Conservation (phyloP, 2,113 vertebrate genomes). For the Manacus vitellinus region DNA sequence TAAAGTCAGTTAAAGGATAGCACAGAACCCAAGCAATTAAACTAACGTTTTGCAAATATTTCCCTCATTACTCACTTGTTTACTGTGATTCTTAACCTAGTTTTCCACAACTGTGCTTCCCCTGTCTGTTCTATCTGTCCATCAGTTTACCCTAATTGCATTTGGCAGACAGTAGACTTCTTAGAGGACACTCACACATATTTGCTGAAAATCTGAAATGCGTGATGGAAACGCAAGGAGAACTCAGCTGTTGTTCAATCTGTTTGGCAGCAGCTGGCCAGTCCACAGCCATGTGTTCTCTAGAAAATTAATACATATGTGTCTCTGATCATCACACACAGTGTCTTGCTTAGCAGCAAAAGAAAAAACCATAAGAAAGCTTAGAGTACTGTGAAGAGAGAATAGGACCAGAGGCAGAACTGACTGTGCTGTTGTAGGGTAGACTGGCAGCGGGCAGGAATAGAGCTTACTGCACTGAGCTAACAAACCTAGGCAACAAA, state of each 20-base stretch:
- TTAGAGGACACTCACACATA: slow-evolving; percentile 23
- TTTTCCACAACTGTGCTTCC: slow-evolving; percentile 28
- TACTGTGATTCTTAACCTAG: slow-evolving; percentile 32
- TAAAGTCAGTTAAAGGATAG: background rate
- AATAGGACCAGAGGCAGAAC: background rate
- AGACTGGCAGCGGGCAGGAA: background rate
- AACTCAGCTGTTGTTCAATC: slow-evolving; percentile 57
- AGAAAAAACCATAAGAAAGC: background rate
- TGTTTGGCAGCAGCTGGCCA: slow-evolving; percentile 40
- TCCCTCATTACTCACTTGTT: slow-evolving; percentile 59
- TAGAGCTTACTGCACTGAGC: background rate
- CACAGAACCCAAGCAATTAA: background rate
- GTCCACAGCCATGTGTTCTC: slow-evolving; percentile 1
- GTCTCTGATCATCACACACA: background rate
- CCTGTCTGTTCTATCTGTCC: slow-evolving; percentile 38
- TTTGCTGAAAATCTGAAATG: slow-evolving; percentile 48
- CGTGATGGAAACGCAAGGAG: background rate
- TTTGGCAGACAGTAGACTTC: slow-evolving; percentile 59
- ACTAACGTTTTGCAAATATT: slow-evolving; percentile 27
- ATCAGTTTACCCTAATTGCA: slow-evolving; percentile 42
- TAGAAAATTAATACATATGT: background rate
- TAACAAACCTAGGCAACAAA: background rate
- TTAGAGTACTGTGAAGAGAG: background rate
- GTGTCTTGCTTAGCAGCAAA: background rate
- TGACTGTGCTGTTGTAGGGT: background rate